Base-by-base conservation (phyloP, 2,113 vertebrate genomes). In the Cyprinodon tularosa region DNA sequence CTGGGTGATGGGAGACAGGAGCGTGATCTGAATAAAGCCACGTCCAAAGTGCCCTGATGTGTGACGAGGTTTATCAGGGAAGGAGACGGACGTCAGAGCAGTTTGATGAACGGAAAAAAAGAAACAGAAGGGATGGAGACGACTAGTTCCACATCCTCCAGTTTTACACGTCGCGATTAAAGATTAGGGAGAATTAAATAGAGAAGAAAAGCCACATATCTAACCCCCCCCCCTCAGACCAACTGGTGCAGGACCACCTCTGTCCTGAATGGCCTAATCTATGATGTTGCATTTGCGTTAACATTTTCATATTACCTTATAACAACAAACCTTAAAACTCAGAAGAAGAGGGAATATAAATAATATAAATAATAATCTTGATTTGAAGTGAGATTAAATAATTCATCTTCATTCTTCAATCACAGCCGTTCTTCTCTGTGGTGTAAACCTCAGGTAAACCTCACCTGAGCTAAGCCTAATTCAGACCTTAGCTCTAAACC, bases 11-110 rank as follows among this genome's bases (percentile, higher is more conserved):
- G 76, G 80, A 88, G 85, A 84, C 83, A 84, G 86, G 78, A 57
- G 77, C 64, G 77, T 88, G 84, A 81, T 83, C 74, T 2, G 81
- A 90, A 90, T 88, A 89, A 86, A 80, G 73, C 66, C 42, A 17
- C 66, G 71, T 81, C 76, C 65, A 81, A 78, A 62, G 39, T 17
- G 39, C 50, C 72, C 67, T 63, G 73, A 78, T 72, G 73, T 72
- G 48, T 76, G 53, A n/a, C 69, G 60, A 48, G 50, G 45, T 63
- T 50, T 3, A 15, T 69, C 62, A 1, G 57, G 66, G 10, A n/a
- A 13, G 50, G 37, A 37, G 57, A 66, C 37, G 40, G 13, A 61
- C 69, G 38, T 62, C 42, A 3, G 62, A 39, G 47, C 68, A 67
- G 53, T 83, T 78, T 63, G 64, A 66, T 50, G 38, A 48, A 70